Evolutionary conservation across 2,797 vertebrate genomes (phyloP), one percentile per base, ranked within the genome.

Genomic region (Argentina silus): DNA sequence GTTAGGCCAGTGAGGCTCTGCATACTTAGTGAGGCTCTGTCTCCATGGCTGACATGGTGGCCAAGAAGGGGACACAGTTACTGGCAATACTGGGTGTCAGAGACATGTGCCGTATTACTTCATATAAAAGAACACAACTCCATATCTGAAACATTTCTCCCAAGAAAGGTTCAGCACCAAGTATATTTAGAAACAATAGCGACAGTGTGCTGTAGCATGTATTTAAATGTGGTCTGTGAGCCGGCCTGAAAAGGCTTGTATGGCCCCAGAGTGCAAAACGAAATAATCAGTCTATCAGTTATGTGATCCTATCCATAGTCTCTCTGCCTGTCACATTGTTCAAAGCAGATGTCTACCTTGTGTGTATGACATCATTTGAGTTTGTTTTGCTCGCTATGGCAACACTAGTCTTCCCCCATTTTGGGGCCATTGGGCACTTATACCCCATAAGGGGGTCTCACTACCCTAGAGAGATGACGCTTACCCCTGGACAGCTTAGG

Each of bases 131-230:
- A 79, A 82, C 84, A 75, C 76, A 87, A 78, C 71, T 83, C 81
- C 71, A 73, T 67, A 81, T 79, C 68, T 80, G 80, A 86, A 86
- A 66, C 68, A 77, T 71, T 79, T 79, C 83, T 79, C 23, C 61
- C 27, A 36, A 73, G 75, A 80, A 76, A 83, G 81, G 86, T 79
- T 87, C 83, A 81, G 79, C 78, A 80, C 86, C 80, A 83, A 86
- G 84, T 86, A 87, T 7, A 36, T 36, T 36, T 36, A 36, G 27
- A 36, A 36, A 36, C 27, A 36, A 36, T 36, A 36, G 27, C 27
- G 27, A 36, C 27, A 36, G 27, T 36, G 27, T 36, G 27, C 27
- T 36, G 27, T 4, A 36, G 4, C 27, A 36, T 36, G 27, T 36
- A 36, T 36, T 36, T 36, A 36, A 36, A 36, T 2, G 27, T 36